Base-by-base conservation (phyloP, 1,140 invertebrate genomes). In the Lineus longissimus region DNA sequence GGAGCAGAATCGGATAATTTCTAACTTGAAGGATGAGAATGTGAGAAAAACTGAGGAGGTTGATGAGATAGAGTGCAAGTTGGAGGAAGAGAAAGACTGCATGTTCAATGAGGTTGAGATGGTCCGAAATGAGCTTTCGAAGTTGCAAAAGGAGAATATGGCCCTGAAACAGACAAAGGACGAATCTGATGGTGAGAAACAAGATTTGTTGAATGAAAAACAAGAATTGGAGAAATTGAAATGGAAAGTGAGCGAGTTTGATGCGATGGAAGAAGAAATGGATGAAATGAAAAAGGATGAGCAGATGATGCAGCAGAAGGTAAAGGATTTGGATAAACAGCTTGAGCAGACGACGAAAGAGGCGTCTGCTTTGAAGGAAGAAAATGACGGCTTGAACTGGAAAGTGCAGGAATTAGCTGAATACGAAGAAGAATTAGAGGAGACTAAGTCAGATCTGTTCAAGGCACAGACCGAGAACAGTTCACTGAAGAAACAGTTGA, bases 1-100 rank as follows among this genome's bases (percentile, higher is more conserved):
- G 47, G 76, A 81, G 61, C 61, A 88, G 17, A 76, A 91, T 62
- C 55, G 62, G 13, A 66, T 7, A 4, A 36, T 36, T 36, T 36
- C 40, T 47, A 51, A 61, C 4, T 11, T 47, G 40, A 30, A 47
- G 29, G 47, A 25, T 6, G 19, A 54, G 15, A 36, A 36, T 15
- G 4, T 36, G 33, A 36, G 33, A 15, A 36, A 73, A 60, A 40
- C 63, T 59, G 68, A 71, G 23, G 67, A 69, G 43, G 45, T 64
- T 29, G 62, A 63, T 40, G 64, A 61, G n/a, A 25, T 68, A n/a
- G 55, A 68, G 59, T 45, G 6, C 54, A 47, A 15, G 15, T 15
- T 63, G 33, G 29, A 51, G 31, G 22, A 60, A 60, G 62, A 66
- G 61, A 58, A 29, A 19, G 55, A 63, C 19, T 64, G 11, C 22